Base-by-base conservation (phyloP, 1,140 invertebrate species). In the Brachionus paranguensis region DNA sequence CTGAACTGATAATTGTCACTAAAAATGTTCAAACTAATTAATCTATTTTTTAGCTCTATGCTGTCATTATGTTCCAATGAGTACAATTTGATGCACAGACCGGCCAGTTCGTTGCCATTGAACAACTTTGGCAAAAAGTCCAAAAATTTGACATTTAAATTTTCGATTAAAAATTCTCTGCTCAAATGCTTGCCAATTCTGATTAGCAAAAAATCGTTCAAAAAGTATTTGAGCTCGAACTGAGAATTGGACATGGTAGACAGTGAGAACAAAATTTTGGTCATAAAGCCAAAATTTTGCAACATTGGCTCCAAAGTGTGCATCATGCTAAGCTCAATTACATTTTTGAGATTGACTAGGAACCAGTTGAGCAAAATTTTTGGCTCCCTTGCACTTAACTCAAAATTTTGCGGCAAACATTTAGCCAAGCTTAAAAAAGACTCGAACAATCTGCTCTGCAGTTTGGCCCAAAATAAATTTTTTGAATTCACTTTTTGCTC, bases 391-490 rank as follows among this genome's bases (percentile, higher is more conserved):
- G 33, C 29, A 17, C 14, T 7, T 20, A 72, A 41, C n/a, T n/a
- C 24, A 41, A 72, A 41, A 11, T 43, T n/a, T 41, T n/a, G 2
- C 37, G 41, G 41, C 33, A 20, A 43, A 11, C n/a, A 72, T n/a
- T 72, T 17, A 1, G 24, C 8, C 20, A 76, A 76, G 4, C 7
- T 24, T 12, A 76, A 50, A 50, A 76, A 76, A 3, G 43, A 76
- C 47, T 76, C 72, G 43, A 27, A 76, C 43, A 76, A 53, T 76
- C 27, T 33, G 47, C 11, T 47, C 8, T 47, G 20, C 24, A 76
- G 43, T 50, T 76, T 76, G 14, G 11, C 3, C 43, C 72, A 27
- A 12, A 76, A 76, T 76, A 72, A 72, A 72, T 72, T 72, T 72
- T 72, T 72, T 11, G 24, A 45, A 29, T 76, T 76, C 10, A 27